Evolutionary conservation across 2,113 vertebrate genomes (phyloP), one percentile per base, ranked within the genome.

Genomic region (Gallinago paraguaiae): DNA sequence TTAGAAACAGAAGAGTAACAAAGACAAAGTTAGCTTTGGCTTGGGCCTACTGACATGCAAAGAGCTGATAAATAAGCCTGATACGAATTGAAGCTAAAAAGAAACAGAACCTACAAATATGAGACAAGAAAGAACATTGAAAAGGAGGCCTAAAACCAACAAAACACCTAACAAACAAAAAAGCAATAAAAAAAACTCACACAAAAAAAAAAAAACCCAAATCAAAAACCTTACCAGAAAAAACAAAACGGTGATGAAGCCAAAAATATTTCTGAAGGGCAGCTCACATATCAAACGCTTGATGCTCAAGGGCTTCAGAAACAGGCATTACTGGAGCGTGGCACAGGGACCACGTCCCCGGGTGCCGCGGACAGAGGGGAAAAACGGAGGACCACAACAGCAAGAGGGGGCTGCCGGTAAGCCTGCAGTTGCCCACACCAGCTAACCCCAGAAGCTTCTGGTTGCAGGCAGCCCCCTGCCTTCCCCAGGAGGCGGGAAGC

Each of bases 31-130:
- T 31, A 30, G 11, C 31, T 78, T 71, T 14, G 11, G 17, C n/a
- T 80, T 50, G 9, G 18, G 54, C 13, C 16, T 61, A 53, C 46
- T 35, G 19, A 30, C 4, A 9, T 3, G 7, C 3, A 6, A 46
- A 46, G 11, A 43, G 10, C 10, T 50, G 10, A 20, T 17, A 65
- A 65, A 31, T 4, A 19, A 12, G 15, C 25, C 19, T 8, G 8
- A 9, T 14, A 77, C 0, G 0, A 24, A 27, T 4, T 9, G 43
- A 30, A 46, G 9, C 1, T 8, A 20, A 51, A 63, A 59, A 45
- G 9, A 39, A 61, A 17, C 0, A 77, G 9, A 48, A 83, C 3
- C 20, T 17, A 17, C 0, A 5, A 37, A 78, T 61, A 80, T 1
- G 0, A 88, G 4, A 5, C 9, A 57, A 33, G 27, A 64, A 51